These are phyloP conservation scores for Nomada goodeniana DNA, from an alignment of 2,888 invertebrate genomes.

Conservation along the genomic window DNA sequence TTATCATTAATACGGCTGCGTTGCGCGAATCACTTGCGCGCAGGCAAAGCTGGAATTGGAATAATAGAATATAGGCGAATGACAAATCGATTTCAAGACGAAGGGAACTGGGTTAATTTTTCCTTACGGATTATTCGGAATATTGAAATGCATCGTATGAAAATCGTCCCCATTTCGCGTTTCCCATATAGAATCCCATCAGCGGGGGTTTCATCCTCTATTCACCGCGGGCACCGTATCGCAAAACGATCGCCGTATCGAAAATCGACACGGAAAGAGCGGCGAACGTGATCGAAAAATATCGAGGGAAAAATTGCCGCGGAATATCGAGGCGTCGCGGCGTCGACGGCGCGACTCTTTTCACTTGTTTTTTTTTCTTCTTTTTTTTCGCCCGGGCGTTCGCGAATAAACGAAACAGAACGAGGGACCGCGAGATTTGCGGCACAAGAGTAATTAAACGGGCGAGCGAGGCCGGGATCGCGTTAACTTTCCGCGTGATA, in stretches of 20 bases:
- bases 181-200: not conserved
- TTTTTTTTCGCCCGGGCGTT: not conserved
- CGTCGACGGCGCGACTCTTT: not conserved
- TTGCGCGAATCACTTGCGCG: no score
- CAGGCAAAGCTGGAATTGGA: no score
- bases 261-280: not conserved
- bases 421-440: not conserved
- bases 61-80: no score
- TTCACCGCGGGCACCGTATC: not conserved
- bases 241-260: slow-evolving; percentile 15
- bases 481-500: slow-evolving; percentile 16
- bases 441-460: slow-evolving; percentile 34
- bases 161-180: not conserved
- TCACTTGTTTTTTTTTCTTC: no score
- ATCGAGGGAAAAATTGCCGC: not conserved
- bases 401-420: slow-evolving; percentile 16
- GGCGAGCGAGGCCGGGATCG: slow-evolving; percentile 3
- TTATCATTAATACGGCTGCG: no score
- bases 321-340: not conserved
- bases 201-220: not conserved
- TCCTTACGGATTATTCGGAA: not conserved
- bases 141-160: not conserved
- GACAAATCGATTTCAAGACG: no score
- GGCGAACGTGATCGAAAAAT: not conserved
- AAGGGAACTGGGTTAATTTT: not conserved